Evolutionary conservation across 2,888 invertebrate species (phyloP).

Genomic region (Hypercompe scribonia): DNA sequence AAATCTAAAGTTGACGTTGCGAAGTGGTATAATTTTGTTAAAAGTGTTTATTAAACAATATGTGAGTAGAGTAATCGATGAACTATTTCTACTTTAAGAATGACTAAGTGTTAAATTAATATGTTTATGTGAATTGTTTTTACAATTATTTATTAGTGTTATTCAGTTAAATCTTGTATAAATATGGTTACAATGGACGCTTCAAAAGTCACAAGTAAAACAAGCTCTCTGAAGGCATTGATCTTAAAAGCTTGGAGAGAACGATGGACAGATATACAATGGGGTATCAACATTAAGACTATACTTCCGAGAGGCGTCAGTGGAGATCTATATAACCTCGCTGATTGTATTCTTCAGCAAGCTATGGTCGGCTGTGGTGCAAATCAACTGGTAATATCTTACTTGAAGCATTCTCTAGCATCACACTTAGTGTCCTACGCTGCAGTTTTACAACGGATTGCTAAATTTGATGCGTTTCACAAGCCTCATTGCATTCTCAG

Average conservation of each 20-base stretch:
- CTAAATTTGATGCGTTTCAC: constrained; percentile 94
- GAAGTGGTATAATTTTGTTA: background rate
- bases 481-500: constrained; percentile 96
- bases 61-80: constrained; percentile 11
- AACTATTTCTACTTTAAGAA: background rate
- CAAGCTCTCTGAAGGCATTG: constrained; percentile 92
- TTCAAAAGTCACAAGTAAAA: constrained; percentile 93
- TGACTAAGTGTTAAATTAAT: constrained; percentile 23
- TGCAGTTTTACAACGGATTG: constrained; percentile 94
- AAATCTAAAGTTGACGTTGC: constrained; percentile 26
- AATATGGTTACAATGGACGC: constrained; percentile 87
- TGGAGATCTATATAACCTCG: constrained; percentile 96
- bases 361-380: constrained; percentile 97
- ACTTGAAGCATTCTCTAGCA: constrained; percentile 96
- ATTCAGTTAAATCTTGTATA: constrained; percentile 9
- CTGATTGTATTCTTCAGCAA: constrained; percentile 97
- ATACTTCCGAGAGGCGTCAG: constrained; percentile 95
- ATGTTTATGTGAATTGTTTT: too few relatives aligned
- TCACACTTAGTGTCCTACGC: constrained; percentile 97
- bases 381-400: constrained; percentile 95
- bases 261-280: constrained; percentile 97
- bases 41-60: background rate
- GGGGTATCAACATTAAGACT: constrained; percentile 98
- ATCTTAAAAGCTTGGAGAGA: constrained; percentile 97
- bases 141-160: constrained; percentile 14